Evolutionary conservation across 2,797 vertebrate genomes (phyloP).

Genomic region (Coregonus suidteri): DNA sequence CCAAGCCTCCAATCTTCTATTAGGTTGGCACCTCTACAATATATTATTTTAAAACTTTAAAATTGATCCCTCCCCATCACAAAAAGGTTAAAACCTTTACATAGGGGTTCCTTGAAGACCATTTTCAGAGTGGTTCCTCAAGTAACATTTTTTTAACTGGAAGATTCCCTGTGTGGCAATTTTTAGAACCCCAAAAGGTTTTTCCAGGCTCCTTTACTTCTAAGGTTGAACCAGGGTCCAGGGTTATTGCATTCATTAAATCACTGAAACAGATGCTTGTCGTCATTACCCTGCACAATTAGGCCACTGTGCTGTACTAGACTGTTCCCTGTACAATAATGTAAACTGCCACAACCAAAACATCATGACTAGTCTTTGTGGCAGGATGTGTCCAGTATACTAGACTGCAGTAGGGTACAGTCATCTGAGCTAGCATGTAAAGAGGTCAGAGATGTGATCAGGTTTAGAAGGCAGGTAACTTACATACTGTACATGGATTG

Average conservation of each 20-base stretch:
- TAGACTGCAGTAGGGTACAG: neutral
- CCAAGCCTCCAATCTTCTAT: too few relatives aligned
- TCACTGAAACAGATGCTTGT: slow-evolving; percentile 15
- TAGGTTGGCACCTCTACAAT: too few relatives aligned
- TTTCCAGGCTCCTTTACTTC: too few relatives aligned
- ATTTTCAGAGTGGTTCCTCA: too few relatives aligned
- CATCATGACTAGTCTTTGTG: neutral
- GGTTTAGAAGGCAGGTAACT: neutral
- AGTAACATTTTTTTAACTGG: too few relatives aligned
- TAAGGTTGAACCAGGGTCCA: neutral
- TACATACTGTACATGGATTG: neutral
- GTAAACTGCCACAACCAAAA: neutral
- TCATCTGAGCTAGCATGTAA: neutral
- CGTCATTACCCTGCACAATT: slow-evolving; percentile 15
- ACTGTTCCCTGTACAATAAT: neutral
- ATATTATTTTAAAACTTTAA: too few relatives aligned
- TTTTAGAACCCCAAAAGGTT: too few relatives aligned
- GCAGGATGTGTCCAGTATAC: neutral
- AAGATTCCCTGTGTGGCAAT: too few relatives aligned
- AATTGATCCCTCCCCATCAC: too few relatives aligned
- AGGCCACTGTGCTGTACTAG: neutral
- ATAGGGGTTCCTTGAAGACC: too few relatives aligned
- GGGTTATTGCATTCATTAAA: slow-evolving; percentile 2
- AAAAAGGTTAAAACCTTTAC: too few relatives aligned
- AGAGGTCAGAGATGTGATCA: neutral